phyloP scores from a whole-genome alignment of 2,113 vertebrate species.

The Paratilapia polleni region DNA sequence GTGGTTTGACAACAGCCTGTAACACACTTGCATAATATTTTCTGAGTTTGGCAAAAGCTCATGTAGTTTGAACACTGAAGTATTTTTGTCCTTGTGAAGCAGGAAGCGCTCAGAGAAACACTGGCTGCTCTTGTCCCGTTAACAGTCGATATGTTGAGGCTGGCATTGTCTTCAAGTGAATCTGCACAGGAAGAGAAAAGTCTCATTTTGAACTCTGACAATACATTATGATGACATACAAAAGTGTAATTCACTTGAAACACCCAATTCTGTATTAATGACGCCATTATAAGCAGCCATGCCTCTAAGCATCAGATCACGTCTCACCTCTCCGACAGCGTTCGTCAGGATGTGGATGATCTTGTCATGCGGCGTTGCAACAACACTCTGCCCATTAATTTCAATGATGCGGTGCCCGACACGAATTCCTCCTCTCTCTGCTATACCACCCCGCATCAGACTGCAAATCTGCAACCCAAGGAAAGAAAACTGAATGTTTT shows the following conservation, averaged over 20 bases:
- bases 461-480: slow-evolving; percentile 88
- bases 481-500: not conserved
- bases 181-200: slow-evolving; percentile 73
- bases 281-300: not conserved
- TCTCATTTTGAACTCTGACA: not conserved
- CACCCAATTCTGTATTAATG: not conserved
- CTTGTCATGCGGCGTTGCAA: slow-evolving; percentile 90
- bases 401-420: slow-evolving; percentile 98
- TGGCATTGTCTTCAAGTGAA: slow-evolving; percentile 97
- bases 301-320: not conserved
- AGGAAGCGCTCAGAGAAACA: slow-evolving; percentile 84
- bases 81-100: slow-evolving; percentile 3
- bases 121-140: slow-evolving; percentile 93
- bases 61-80: slow-evolving; percentile 41
- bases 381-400: slow-evolving; percentile 96
- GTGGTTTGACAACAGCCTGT: slow-evolving; percentile 39
- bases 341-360: slow-evolving; percentile 91
- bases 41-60: slow-evolving; percentile 53
- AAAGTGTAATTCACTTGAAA: not conserved
- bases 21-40: slow-evolving; percentile 64
- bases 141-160: slow-evolving; percentile 92
- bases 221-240: not conserved
- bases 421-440: slow-evolving; percentile 91
- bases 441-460: slow-evolving; percentile 93
- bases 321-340: slow-evolving; percentile 88